Conservation (phyloP, 2,797 vertebrate species). For the Podargus strigoides region DNA sequence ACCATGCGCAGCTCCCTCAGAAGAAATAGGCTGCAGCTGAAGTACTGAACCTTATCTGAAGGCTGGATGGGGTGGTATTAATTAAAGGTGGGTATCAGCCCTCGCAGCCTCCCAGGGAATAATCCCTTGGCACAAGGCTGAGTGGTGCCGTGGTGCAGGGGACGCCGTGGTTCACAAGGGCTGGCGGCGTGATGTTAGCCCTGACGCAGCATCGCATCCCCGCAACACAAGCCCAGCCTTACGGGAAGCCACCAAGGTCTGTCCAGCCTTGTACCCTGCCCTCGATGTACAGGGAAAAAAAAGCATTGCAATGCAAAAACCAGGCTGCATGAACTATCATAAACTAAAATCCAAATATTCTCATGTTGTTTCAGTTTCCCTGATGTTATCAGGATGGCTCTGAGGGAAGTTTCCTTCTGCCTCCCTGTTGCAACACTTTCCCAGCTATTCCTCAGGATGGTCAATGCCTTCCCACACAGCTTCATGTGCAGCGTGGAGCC, state of each 20-base stretch:
- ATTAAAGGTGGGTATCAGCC: neutral
- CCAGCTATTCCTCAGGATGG: neutral
- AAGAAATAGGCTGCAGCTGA: neutral
- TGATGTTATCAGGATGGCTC: neutral
- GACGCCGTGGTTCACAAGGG: neutral
- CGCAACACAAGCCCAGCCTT: neutral
- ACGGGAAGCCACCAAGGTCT: neutral
- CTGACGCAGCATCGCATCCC: rapidly evolving
- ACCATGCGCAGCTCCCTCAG: neutral
- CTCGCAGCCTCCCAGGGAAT: neutral
- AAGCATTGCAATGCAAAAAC: neutral
- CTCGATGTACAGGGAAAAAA: neutral
- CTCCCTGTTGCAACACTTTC: neutral
- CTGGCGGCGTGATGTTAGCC: rapidly evolving
- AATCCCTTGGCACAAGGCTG: rapidly evolving
- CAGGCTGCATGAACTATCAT: neutral
- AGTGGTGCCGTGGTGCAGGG: rapidly evolving
- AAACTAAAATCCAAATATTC: neutral
- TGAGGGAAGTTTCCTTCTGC: neutral
- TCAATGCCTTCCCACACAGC: rapidly evolving
- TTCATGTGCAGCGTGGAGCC: rapidly evolving
- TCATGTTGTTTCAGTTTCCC: neutral
- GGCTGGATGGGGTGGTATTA: rapidly evolving
- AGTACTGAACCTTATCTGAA: neutral
- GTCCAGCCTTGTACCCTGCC: neutral